phyloP scores from a whole-genome alignment of 2,888 invertebrate genomes.

The Lumbricus terrestris region DNA sequence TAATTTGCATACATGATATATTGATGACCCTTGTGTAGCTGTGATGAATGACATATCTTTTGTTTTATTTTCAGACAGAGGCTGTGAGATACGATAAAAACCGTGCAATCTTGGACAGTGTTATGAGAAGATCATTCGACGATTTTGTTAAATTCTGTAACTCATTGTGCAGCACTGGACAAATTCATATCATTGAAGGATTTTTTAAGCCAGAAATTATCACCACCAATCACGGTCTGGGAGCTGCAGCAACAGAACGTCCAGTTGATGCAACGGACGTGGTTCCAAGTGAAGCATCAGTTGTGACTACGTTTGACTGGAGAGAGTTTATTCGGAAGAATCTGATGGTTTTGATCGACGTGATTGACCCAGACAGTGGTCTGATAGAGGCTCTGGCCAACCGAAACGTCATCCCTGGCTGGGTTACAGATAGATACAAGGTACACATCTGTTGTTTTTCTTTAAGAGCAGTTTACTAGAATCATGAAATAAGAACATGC shows the following conservation, averaged over 20 bases:
- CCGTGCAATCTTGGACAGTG: neutral
- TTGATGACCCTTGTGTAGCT: neutral
- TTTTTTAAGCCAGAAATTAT: neutral
- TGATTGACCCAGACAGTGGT: slow-evolving; percentile 10
- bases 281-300: neutral
- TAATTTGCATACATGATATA: no score
- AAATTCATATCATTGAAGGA: neutral
- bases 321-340: neutral
- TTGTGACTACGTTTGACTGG: neutral
- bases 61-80: neutral
- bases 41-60: neutral
- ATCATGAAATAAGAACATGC: neutral
- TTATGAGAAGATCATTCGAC: neutral
- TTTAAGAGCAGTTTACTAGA: neutral
- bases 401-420: neutral
- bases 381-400: neutral
- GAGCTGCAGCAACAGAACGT: neutral
- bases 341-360: neutral
- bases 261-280: neutral
- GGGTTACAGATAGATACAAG: neutral
- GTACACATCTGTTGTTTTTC: neutral
- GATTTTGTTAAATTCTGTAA: slow-evolving; percentile 3
- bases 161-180: neutral
- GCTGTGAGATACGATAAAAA: neutral
- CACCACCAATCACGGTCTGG: neutral